Base-by-base conservation (phyloP, 2,797 vertebrate species). In the Gymnothorax reevesii region DNA sequence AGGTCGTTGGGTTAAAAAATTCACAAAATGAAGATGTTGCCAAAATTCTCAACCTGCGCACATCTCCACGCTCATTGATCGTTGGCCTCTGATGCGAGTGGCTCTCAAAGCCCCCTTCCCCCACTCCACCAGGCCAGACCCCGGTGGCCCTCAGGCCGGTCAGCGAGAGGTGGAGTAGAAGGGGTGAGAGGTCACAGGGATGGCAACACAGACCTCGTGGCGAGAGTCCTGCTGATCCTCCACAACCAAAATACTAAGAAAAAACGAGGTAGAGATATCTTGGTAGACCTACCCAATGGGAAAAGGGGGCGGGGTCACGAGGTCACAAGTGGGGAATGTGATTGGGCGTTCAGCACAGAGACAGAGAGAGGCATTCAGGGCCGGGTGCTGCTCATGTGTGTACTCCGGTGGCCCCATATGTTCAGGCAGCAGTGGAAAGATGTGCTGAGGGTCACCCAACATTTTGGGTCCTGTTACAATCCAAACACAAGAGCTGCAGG, bases 161-260 rank as follows among this genome's bases (percentile, higher is more conserved):
- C 92, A 89, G 88, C 87, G 64, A 90, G 88, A 66, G 27, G 64
- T 64, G 20, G n/a, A 60, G 7, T 49, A 52, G 89, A 54, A 4
- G 90, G 90, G 92, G 92, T 95, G 94, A 91, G 91, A 96, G 95
- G 93, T 96, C 95, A 94, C 86, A 62, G 91, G 75, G 95, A 94
- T 95, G 96, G 96, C 95, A 97, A 95, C 90, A 88, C 93, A 94
- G 93, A 93, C 93, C 94, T 94, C 94, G 93, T 95, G 95, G 95
- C 87, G 94, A 95, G 93, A 92, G 91, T 93, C 89, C 90, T 89
- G 62, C 83, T 88, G 93, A 91, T 91, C 89, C 91, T 92, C 93
- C 92, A 86, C 91, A 94, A 96, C 94, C 93, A 94, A 95, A 96
- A 95, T 94, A 95, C 89, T 88, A 93, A 94, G 92, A 92, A 27